These are phyloP conservation scores for Rostratula benghalensis DNA, from an alignment of 2,113 vertebrate genomes.

Conservation along the genomic window DNA sequence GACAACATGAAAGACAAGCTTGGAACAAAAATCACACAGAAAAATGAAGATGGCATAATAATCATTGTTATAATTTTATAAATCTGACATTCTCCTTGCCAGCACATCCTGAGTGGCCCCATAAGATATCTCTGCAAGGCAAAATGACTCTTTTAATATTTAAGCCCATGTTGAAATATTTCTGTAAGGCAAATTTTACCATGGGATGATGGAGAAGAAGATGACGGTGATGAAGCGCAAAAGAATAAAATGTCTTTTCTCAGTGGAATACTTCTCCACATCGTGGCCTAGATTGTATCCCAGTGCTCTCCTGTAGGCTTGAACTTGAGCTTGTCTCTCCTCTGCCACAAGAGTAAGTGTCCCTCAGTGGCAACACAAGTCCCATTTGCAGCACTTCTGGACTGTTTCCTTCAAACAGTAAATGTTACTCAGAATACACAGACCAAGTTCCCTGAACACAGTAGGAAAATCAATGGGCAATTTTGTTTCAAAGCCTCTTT, in stretches of 20 bases:
- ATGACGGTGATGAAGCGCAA: not conserved
- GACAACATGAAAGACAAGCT: not conserved
- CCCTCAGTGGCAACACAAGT: not conserved
- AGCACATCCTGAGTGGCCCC: not conserved
- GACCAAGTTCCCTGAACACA: not conserved
- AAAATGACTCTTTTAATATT: not conserved
- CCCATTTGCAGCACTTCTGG: not conserved
- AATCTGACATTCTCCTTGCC: not conserved
- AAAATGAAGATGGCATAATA: not conserved
- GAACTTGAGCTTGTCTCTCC: not conserved
- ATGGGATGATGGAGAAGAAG: not conserved
- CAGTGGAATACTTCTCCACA: not conserved
- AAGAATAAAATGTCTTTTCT: not conserved
- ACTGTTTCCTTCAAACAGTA: not conserved
- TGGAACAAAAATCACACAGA: not conserved
- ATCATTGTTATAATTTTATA: not conserved
- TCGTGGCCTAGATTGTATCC: not conserved
- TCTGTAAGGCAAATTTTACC: not conserved
- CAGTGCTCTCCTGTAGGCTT: not conserved
- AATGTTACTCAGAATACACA: not conserved
- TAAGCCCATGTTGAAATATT: not conserved
- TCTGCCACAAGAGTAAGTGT: not conserved
- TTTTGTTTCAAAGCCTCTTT: not conserved
- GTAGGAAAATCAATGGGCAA: not conserved
- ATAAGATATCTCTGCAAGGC: constrained; percentile 15